Percentiles rank a stretch among this genome's conserved stretches.
Conservation (phyloP, 2,888 invertebrate species). For the Schizaphis graminum region DNA sequence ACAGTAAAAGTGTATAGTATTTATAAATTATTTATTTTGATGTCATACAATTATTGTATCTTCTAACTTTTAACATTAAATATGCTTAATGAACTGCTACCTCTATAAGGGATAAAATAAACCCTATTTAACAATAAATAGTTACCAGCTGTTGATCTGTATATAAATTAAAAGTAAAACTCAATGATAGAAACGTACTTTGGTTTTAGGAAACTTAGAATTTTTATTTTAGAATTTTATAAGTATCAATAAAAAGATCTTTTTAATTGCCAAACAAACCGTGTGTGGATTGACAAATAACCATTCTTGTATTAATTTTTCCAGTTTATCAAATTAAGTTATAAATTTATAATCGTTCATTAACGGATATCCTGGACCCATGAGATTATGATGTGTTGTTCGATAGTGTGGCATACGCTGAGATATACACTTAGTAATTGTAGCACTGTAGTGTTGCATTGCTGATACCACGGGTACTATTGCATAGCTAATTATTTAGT, state of each 20-base stretch:
- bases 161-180: not conserved
- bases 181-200: not conserved
- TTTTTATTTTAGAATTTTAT: not conserved
- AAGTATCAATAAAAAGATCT: not conserved
- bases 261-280: not conserved
- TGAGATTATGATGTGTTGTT: not conserved
- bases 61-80: not conserved
- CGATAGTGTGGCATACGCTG: not conserved
- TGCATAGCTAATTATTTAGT: not conserved
- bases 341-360: not conserved
- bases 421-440: not conserved
- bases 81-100: not conserved
- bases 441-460: not conserved
- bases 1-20: not conserved
- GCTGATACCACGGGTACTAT: not conserved
- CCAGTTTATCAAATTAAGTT: not conserved
- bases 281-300: not conserved
- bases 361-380: not conserved
- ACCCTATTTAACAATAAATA: too few relatives aligned
- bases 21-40: not conserved
- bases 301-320: not conserved
- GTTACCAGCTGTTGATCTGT: not conserved
- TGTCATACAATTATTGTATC: not conserved
- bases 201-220: not conserved
- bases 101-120: not conserved